Conservation (phyloP, 2,113 vertebrate genomes). For the Triplophysa tibetana region DNA sequence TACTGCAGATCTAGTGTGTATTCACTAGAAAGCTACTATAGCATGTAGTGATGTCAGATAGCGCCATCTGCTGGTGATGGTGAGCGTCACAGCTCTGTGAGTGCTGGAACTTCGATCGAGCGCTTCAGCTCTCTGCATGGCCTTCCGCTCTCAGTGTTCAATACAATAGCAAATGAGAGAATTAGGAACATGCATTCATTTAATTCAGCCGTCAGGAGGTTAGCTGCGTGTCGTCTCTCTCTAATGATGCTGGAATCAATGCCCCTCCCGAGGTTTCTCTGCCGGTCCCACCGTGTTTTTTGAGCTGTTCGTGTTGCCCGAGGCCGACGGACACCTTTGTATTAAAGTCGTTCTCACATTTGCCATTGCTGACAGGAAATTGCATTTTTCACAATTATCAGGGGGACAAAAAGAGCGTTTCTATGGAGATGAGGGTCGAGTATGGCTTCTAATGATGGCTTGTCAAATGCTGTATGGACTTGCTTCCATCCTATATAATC, state of each 20-base stretch:
- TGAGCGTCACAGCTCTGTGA: not conserved
- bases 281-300: not conserved
- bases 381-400: slow-evolving; percentile 64
- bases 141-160: not conserved
- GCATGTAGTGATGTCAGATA: slow-evolving; percentile 18
- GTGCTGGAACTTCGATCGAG: not conserved
- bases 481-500: slow-evolving; percentile 63
- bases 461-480: slow-evolving; percentile 55
- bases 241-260: slow-evolving; percentile 48
- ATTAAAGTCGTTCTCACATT: slow-evolving; percentile 54
- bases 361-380: slow-evolving; percentile 67
- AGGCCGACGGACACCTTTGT: slow-evolving; percentile 49
- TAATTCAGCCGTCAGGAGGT: not conserved
- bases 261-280: slow-evolving; percentile 33
- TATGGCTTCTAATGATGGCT: slow-evolving; percentile 62
- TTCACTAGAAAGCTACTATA: not conserved
- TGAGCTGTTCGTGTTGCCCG: not conserved
- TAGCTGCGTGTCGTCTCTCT: not conserved
- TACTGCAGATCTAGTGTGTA: not conserved
- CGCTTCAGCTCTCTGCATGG: not conserved
- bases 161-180: slow-evolving; percentile 16
- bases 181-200: slow-evolving; percentile 21
- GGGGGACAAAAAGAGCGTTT: slow-evolving; percentile 60
- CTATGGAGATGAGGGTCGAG: slow-evolving; percentile 61
- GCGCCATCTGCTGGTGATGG: slow-evolving; percentile 39